These are phyloP conservation scores for Lepilemur septentrionalis DNA, from an alignment of 2,797 vertebrate genomes.

Conservation along the genomic window DNA sequence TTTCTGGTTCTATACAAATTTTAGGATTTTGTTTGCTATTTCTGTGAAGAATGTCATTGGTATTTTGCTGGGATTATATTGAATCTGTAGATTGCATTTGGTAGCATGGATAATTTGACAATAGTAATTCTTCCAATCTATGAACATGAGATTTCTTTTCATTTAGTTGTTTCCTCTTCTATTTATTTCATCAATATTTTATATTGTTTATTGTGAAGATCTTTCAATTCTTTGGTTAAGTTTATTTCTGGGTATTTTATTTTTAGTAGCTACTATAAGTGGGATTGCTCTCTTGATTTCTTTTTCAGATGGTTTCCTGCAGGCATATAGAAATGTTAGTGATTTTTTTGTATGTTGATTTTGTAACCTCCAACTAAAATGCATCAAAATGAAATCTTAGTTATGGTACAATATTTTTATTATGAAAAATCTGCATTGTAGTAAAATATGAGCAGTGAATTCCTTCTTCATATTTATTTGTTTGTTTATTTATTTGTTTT, in stretches of 20 bases:
- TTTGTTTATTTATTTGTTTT: not conserved
- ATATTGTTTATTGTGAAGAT: not conserved
- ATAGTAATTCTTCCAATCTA: not conserved
- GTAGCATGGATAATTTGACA: not conserved
- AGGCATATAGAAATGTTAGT: not conserved
- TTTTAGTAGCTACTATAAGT: not conserved
- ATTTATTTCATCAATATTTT: not conserved
- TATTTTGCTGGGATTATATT: not conserved
- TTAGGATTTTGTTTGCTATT: not conserved
- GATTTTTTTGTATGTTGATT: not conserved
- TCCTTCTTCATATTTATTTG: not conserved
- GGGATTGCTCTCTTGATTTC: not conserved
- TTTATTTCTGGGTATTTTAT: not conserved
- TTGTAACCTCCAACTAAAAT: not conserved
- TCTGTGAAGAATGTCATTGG: not conserved
- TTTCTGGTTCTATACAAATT: not conserved
- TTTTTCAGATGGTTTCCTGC: not conserved
- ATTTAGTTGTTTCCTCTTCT: not conserved
- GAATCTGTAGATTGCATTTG: not conserved
- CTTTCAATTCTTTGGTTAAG: not conserved
- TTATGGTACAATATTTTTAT: not conserved
- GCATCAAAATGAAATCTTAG: not conserved
- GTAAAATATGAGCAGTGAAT: not conserved
- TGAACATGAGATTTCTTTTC: not conserved
- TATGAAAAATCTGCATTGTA: not conserved